Percentiles rank a stretch among this genome's conserved stretches.
These are phyloP conservation scores for Lucinisca nassula DNA, from an alignment of 2,888 invertebrate genomes.

Conservation along the genomic window DNA sequence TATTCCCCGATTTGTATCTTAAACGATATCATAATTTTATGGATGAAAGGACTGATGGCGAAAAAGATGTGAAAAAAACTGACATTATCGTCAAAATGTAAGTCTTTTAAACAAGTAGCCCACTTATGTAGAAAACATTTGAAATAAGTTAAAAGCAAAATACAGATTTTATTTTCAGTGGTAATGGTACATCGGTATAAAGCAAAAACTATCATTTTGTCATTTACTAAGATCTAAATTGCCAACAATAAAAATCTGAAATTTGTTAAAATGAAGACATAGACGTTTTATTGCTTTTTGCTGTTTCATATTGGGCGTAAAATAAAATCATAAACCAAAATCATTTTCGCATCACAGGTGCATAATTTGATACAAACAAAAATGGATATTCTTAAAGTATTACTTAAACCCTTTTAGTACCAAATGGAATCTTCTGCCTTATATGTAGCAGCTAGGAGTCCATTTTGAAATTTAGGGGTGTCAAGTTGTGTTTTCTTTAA, in stretches of 20 bases:
- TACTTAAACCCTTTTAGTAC: too few species aligned
- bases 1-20: neutral
- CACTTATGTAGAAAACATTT: neutral
- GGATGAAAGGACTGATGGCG: neutral
- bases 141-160: neutral
- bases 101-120: neutral
- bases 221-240: neutral
- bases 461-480: too few species aligned
- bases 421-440: too few species aligned
- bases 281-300: neutral
- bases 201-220: neutral
- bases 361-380: too few species aligned
- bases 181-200: neutral
- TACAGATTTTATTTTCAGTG: neutral
- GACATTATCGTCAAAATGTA: neutral
- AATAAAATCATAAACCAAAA: neutral
- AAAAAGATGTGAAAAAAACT: neutral
- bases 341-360: neutral
- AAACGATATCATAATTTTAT: constrained; percentile 2
- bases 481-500: too few species aligned
- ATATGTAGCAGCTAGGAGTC: too few species aligned
- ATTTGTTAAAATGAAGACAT: neutral
- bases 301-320: neutral
- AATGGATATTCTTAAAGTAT: too few species aligned
- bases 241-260: neutral